Conservation (phyloP, 2,113 vertebrate species). For the Brachypodius melanocephalos region DNA sequence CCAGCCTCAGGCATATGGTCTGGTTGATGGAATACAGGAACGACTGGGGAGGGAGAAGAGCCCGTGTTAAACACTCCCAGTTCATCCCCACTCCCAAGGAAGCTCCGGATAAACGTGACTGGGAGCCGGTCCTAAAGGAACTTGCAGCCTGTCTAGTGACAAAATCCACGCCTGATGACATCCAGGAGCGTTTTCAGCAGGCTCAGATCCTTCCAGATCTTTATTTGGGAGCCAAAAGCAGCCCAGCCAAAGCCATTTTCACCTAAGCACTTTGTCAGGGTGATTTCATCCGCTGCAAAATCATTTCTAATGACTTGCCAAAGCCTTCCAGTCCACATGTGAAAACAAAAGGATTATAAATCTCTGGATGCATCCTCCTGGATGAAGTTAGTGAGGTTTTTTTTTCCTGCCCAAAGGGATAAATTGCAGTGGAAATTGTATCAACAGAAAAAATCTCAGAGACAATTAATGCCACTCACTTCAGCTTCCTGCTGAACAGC, state of each 20-base stretch:
- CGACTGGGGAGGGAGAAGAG: conserved; percentile 71
- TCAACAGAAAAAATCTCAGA: neutral
- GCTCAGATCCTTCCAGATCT: neutral
- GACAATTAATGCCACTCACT: neutral
- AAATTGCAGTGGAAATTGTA: conserved; percentile 41
- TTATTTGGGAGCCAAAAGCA: neutral
- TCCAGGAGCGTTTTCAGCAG: neutral
- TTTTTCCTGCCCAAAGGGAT: neutral
- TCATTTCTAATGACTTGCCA: neutral
- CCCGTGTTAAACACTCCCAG: rapidly evolving
- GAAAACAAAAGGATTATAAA: conserved; percentile 43
- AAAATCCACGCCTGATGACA: neutral
- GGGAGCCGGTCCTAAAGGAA: neutral
- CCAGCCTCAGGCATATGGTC: conserved; percentile 90
- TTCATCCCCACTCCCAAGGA: neutral
- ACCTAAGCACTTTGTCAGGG: conserved; percentile 41
- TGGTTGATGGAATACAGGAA: conserved; percentile 91
- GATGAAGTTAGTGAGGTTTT: neutral
- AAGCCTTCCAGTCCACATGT: neutral
- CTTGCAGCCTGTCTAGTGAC: neutral
- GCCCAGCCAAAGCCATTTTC: neutral
- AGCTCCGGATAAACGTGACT: neutral
- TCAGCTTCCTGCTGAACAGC: neutral
- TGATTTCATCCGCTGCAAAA: conserved; percentile 17
- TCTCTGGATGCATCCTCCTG: conserved; percentile 2